Evolutionary conservation across 2,797 vertebrate genomes (phyloP), one percentile per base, ranked within the genome.

Genomic region (Pseudotriccus pelzelni): DNA sequence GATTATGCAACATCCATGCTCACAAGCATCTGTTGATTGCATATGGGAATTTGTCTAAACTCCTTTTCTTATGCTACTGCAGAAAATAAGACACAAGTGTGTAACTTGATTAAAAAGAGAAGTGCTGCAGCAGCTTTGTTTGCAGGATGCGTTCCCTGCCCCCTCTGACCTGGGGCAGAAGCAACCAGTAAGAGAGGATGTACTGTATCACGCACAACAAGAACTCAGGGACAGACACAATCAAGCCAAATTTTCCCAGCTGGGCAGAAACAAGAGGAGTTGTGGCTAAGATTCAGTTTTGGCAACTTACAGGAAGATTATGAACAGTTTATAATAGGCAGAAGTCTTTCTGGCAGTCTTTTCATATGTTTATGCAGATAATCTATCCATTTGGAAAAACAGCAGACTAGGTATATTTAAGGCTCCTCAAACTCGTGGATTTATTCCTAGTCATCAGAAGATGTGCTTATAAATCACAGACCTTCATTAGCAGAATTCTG

Each of bases 21-120:
- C 93, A 86, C 68, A 49, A 87, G 88, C 98, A 97, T 97, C 97
- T 98, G 97, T 92, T 97, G 78, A 56, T 58, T 94, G 89, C 94
- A 96, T 94, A 97, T 96, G 95, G 72, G 76, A 60, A 58, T 86
- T 89, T 93, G 97, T 67, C 89, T 75, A 93, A 93, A 86, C 76
- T 84, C 74, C 41, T 41, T 68, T 89, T 62, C 85, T 77, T n/a
- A 93, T 79, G 58, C 59, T 66, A 30, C 56, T 28, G 79, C 58
- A 34, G 76, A 93, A 93, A 94, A 85, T 72, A 95, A 94, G 88
- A 91, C 56, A 93, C 34, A 91, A 93, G 76, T 12, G 3, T 20
- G 30, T 74, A 89, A 74, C 72, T 89, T 56, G 28, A 23, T 60
- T 14, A 64, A 82, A 63, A 53, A 85, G 62, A 93, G 49, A 25